Evolutionary conservation across 2,888 invertebrate genomes (phyloP), one percentile per base, ranked within the genome.

Genomic region (Synergus gifuensis): DNA sequence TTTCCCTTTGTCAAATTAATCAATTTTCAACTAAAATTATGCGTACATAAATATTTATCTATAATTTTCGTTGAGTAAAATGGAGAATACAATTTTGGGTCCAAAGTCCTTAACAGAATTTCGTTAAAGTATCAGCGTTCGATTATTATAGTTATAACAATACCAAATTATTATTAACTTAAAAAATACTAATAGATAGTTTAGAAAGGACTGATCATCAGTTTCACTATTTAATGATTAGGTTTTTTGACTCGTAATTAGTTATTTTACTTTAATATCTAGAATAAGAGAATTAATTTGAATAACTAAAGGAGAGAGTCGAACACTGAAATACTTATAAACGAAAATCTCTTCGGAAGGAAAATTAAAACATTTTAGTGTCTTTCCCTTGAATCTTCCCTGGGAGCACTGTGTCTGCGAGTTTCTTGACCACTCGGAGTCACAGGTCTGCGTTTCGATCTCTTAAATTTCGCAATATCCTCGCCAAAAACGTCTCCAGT

Each of bases 401-500:
- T 93, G 87, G 95, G 94, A 36, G 94, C 92, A 83, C 94, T 94
- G 86, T 95, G 95, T 76, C 94, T 91, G 2, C 95, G 93, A 0
- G 95, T 95, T 81, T 94, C 95, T 66, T 94, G 94, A 16, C 92
- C 92, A 77, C 93, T 93, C 0, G 93, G 92, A 2, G 94, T 93
- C 4, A 95, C 93, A 46, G 95, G 93, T 54, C 95, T 94, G 87
- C 96, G 95, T 84, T 96, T 94, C 67, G 96, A 96, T 78, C 97
- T 93, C 87, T 97, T 96, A 89, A 98, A 97, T 93, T 98, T 98
- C 78, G 98, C 98, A 88, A 98, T 97, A 90, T 98, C 98, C 90
- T 98, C 98, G 0, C 98, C 98, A 89, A 98, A 98, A 0, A 98
- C 98, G 89, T 98, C 98, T 0, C 98, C 98, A 0, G 98, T 98